Percentiles rank a stretch among this genome's conserved stretches.
Conservation (phyloP, 2,888 invertebrate genomes). For the Acanthopleura granulata region DNA sequence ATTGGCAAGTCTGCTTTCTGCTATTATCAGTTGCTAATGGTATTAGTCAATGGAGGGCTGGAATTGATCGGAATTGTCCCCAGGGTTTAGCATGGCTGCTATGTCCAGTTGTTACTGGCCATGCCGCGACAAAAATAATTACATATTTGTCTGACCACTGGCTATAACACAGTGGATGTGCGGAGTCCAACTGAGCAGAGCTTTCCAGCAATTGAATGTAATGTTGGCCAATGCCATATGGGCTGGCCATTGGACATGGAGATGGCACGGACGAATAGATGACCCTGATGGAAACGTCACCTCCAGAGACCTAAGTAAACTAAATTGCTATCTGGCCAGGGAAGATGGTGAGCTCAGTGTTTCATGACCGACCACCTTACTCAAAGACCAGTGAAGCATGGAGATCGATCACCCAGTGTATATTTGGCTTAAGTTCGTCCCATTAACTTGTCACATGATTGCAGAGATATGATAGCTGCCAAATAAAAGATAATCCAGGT, state of each 20-base stretch:
- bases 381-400: not conserved
- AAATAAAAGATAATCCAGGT: no score
- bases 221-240: no score
- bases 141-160: constrained; percentile 10
- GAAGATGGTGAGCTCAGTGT: not conserved
- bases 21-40: constrained; percentile 11
- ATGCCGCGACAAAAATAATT: not conserved
- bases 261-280: not conserved
- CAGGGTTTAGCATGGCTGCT: not conserved
- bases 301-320: constrained; percentile 6
- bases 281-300: not conserved
- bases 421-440: not conserved
- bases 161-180: constrained; percentile 1
- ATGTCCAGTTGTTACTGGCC: not conserved
- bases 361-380: not conserved
- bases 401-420: not conserved
- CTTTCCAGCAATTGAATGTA: no score
- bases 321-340: constrained; percentile 3
- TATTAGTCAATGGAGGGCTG: not conserved
- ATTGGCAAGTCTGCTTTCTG: not conserved
- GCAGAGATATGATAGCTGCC: not conserved
- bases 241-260: not conserved
- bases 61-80: constrained; percentile 9
- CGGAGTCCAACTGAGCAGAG: not conserved
- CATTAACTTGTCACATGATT: not conserved